phyloP scores from a whole-genome alignment of 2,113 vertebrate species.

The Balaenoptera acutorostrata region DNA sequence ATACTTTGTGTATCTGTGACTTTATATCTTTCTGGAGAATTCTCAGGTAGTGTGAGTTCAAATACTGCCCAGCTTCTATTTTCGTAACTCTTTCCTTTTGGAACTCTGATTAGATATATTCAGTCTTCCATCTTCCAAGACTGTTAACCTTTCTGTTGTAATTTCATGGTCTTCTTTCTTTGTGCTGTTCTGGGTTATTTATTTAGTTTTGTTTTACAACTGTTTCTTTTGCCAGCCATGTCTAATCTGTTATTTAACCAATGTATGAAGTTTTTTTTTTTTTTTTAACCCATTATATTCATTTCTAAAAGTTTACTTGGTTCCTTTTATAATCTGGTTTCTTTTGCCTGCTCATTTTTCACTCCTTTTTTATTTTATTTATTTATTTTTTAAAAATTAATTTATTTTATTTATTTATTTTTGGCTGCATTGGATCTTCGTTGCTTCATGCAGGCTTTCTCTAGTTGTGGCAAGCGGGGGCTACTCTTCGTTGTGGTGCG shows the following conservation, averaged over 20 bases:
- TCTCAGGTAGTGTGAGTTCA: neutral
- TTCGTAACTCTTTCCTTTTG: neutral
- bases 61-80: neutral
- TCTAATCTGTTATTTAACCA: neutral
- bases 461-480: too few relatives aligned
- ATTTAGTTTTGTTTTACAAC: neutral
- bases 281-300: neutral
- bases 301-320: neutral
- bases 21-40: conserved; percentile 16
- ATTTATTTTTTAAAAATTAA: too few relatives aligned
- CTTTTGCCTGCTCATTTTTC: conserved; percentile 1
- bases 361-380: neutral
- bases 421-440: too few relatives aligned
- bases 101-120: neutral
- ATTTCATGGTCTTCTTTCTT: neutral
- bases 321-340: neutral
- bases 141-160: neutral
- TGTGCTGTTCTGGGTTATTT: neutral
- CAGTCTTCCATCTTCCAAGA: neutral
- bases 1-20: neutral
- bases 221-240: neutral
- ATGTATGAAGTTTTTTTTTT: neutral
- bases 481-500: too few relatives aligned
- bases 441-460: too few relatives aligned
- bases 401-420: too few relatives aligned